A percentile compares a stretch with the other conserved stretches of the same genome.
phyloP scores from a whole-genome alignment of 2,113 vertebrate species.

The Tonatia bakeri region DNA sequence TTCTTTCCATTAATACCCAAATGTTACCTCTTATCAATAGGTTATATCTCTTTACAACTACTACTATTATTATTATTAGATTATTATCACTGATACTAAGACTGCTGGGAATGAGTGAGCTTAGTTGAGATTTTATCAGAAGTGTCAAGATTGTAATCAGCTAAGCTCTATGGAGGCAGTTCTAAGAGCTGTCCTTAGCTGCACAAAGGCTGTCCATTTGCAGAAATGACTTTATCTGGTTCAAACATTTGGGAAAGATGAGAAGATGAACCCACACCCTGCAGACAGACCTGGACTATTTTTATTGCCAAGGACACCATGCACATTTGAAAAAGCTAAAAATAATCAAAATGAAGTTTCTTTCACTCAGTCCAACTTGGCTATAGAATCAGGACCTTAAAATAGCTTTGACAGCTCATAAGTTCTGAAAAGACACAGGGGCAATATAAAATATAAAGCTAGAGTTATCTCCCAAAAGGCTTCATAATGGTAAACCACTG shows the following conservation, averaged over 20 bases:
- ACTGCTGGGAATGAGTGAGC: background rate
- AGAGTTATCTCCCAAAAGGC: background rate
- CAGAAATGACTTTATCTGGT: background rate
- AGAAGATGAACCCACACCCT: background rate
- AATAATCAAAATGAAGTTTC: slow-evolving; percentile 51
- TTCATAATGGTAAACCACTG: background rate
- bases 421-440: background rate
- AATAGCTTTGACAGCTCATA: slow-evolving; percentile 37
- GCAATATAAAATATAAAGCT: background rate
- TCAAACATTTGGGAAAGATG: background rate
- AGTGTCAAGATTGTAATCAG: background rate
- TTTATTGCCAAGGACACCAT: background rate
- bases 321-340: slow-evolving; percentile 57
- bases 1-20: background rate
- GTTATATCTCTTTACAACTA: background rate
- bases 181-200: background rate
- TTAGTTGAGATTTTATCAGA: background rate
- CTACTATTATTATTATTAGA: background rate
- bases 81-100: background rate
- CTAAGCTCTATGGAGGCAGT: background rate
- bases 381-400: slow-evolving; percentile 36
- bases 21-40: background rate
- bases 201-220: background rate
- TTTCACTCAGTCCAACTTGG: slow-evolving; percentile 36
- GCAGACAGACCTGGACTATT: background rate